Base-by-base conservation (phyloP, 2,888 invertebrate genomes). In the Cyclophora punctaria region DNA sequence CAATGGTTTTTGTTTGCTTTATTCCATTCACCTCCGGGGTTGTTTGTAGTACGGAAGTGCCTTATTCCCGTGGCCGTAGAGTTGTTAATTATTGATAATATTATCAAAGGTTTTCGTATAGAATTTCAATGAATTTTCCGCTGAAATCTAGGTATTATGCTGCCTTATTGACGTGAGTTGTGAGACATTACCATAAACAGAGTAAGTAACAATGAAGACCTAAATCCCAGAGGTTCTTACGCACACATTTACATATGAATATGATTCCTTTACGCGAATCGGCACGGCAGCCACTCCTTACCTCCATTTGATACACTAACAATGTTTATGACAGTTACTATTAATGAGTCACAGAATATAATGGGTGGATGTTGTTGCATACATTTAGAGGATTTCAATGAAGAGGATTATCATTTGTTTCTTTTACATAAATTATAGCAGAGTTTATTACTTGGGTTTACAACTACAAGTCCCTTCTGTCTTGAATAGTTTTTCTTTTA, bases 181-280 rank as follows among this genome's bases (percentile, higher is more conserved):
- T 44, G 4, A 7, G 44, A 20, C 44, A 34, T 44, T 44, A 44
- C 44, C 44, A 44, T 44, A 44, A 34, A 44, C 34, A 44, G 44
- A 33, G 33, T 44, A 44, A 44, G 33, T 44, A 44, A 44, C 44
- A 44, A 44, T 44, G 44, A 44, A 44, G 44, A 44, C 34, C 44
- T 44, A 44, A 44, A 54, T 54, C 54, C 48, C 46, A 49, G 46
- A 48, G 49, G 51, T 46, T 49, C 46, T 48, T 49, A 50, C 50
- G 59, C 62, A 59, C 59, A 59, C 62, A 72, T 75, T 73, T 64
- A 66, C 71, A 74, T 73, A 69, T 69, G 66, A 75, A 75, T 75
- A 68, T 66, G 65, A 64, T 65, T 66, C 65, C 60, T 67, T 58
- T 51, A 59, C 55, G 60, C 45, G 37, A 49, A 51, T 62, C 60